phyloP scores from a whole-genome alignment of 2,797 vertebrate species.

The Heteromormyrus szaboi region DNA sequence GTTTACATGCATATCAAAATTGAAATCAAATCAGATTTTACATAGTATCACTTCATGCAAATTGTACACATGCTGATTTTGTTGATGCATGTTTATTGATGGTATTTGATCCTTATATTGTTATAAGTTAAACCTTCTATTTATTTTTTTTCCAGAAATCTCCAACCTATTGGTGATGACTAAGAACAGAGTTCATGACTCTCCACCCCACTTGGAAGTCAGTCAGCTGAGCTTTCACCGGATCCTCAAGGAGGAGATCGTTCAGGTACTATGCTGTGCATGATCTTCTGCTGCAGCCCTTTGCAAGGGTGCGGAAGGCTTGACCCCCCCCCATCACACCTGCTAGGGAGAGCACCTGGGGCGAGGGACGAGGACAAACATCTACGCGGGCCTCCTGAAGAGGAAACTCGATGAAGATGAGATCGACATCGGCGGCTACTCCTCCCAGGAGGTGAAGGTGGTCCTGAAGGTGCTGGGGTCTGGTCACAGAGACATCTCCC shows the following conservation, averaged over 20 bases:
- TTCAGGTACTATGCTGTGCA: constrained; percentile 60
- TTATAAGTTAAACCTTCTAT: background rate
- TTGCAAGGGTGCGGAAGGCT: background rate
- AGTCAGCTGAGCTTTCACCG: constrained; percentile 87
- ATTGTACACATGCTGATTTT: background rate
- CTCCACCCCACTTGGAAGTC: constrained; percentile 58
- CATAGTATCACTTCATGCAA: background rate
- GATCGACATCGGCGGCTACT: constrained; percentile 51
- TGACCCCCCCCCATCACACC: background rate
- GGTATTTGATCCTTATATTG: background rate
- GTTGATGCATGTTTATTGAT: background rate
- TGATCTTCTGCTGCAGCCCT: background rate
- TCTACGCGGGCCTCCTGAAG: constrained; percentile 78
- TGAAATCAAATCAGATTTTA: background rate
- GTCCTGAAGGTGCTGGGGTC: constrained; percentile 92
- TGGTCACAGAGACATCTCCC: constrained; percentile 89
- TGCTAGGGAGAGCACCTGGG: constrained; percentile 84
- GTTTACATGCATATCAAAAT: background rate
- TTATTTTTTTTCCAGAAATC: constrained; percentile 66
- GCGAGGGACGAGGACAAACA: constrained; percentile 83
- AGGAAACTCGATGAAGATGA: constrained; percentile 77
- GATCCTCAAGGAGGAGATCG: constrained; percentile 87
- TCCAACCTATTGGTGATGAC: constrained; percentile 93
- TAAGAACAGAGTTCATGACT: constrained; percentile 65
- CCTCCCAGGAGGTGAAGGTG: constrained; percentile 80